Percentiles rank a stretch among this genome's conserved stretches.
These are phyloP conservation scores for Phoeniculus purpureus DNA, from an alignment of 2,797 vertebrate genomes.

Conservation along the genomic window DNA sequence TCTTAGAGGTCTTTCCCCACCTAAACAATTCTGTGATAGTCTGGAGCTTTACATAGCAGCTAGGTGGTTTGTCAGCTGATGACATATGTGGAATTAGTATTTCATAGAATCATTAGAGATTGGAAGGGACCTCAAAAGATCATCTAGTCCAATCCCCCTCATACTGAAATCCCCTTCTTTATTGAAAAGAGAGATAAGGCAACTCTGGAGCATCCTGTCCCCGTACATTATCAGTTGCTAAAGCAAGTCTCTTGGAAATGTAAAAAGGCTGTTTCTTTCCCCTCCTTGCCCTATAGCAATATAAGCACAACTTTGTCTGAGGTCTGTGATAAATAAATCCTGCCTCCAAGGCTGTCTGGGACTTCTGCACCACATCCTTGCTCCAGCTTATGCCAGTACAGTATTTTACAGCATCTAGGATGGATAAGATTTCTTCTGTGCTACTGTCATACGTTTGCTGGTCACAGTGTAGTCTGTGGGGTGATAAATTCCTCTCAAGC, in stretches of 20 bases:
- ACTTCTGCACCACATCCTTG: slow-evolving; percentile 17
- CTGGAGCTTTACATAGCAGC: background rate
- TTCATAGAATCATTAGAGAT: too few species aligned
- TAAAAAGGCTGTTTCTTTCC: background rate
- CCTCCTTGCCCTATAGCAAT: background rate
- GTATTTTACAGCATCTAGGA: slow-evolving; percentile 4
- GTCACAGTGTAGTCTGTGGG: background rate
- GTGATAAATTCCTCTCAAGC: background rate
- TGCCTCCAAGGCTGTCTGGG: slow-evolving; percentile 32
- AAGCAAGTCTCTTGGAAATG: slow-evolving; percentile 28
- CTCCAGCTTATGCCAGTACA: slow-evolving; percentile 21
- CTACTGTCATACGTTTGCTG: background rate
- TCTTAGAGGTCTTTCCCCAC: too few species aligned
- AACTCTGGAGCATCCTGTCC: background rate
- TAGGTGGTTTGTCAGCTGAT: background rate
- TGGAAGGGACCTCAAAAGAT: too few species aligned
- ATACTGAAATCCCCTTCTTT: too few species aligned
- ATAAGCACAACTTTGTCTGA: background rate
- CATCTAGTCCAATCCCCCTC: too few species aligned
- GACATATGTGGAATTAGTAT: background rate
- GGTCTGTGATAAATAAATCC: slow-evolving; percentile 44
- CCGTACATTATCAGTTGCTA: background rate
- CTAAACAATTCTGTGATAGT: background rate
- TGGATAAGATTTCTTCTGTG: background rate
- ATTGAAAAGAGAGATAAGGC: background rate